Evolutionary conservation across 2,888 invertebrate genomes (phyloP), one percentile per base, ranked within the genome.

Genomic region (Drosophila peninsularis): DNA sequence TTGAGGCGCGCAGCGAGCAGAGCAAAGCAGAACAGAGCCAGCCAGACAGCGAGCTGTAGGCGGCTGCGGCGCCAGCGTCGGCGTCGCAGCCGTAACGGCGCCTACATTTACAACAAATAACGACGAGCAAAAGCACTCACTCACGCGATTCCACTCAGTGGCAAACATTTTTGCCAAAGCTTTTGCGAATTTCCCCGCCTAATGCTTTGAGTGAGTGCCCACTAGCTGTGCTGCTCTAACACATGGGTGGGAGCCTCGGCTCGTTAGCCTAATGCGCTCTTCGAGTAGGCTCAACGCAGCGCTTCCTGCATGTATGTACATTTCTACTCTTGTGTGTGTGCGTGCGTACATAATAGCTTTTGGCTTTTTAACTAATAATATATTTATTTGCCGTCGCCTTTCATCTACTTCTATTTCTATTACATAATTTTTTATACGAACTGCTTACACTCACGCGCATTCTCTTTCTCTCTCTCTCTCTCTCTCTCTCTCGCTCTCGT

Each of bases 281-380:
- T 54, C 32, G 54, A 54, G 54, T 41, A 30, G 32, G 30, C 41
- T 54, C 14, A 32, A 5, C 5, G 10, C 17, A 27, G 34, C 34
- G 57, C 32, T 56, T 30, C 52, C 24, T 37, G 19, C 19, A 45
- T 27, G 13, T 24, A 5, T 36, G 17, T 24, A 13, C 13, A 14
- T 14, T 3, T 49, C 2, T 32, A 14, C 5, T 19, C 27, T 19
- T 24, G 14, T 13, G 52, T 24, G 52, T 44, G 39, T 57, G 45
- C 41, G 41, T 62, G 37, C 55, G 68, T 77, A 84, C 52, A 72
- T 82, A 80, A 77, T 62, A 68, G 62, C 80, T 70, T 67, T 69
- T 80, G 61, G 75, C 74, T 71, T 68, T 75, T 75, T 80, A 68
- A 77, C 75, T 81, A 81, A 80, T 87, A 87, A 82, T 84, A 84